A percentile compares a stretch with the other conserved stretches of the same genome.
phyloP scores from a whole-genome alignment of 2,797 vertebrate genomes.

The Acanthis flammea region DNA sequence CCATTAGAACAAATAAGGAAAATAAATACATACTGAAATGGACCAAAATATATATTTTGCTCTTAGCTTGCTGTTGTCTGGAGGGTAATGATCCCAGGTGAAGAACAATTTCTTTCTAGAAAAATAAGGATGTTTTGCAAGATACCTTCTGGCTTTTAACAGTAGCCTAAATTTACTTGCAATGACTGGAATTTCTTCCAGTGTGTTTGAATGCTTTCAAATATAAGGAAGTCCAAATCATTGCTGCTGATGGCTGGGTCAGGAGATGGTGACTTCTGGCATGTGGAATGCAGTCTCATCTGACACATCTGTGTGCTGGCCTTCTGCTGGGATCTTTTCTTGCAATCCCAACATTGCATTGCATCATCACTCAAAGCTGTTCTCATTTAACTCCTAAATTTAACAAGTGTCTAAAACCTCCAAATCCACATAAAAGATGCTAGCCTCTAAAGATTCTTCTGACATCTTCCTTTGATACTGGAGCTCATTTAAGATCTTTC shows the following conservation, averaged over 20 bases:
- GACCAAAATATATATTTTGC: neutral
- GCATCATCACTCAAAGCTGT: constrained; percentile 45
- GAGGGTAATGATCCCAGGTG: neutral
- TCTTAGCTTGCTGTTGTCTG: neutral
- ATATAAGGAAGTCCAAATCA: neutral
- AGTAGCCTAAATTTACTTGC: neutral
- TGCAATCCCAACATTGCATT: constrained; percentile 27
- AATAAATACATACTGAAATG: neutral
- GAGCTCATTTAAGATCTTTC: neutral
- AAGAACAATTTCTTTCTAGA: neutral
- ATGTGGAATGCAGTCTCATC: constrained; percentile 42
- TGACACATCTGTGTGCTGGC: constrained; percentile 44
- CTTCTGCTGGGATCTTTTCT: constrained; percentile 32
- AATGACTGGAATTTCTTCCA: neutral
- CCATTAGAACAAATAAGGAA: neutral
- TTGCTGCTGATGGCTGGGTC: neutral
- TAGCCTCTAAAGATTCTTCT: constrained; percentile 18
- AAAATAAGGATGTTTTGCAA: neutral
- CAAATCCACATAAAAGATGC: constrained; percentile 39
- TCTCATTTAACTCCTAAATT: constrained; percentile 36
- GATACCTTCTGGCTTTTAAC: neutral
- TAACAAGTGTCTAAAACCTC: constrained; percentile 32
- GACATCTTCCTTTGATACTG: constrained; percentile 25
- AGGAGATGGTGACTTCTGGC: constrained; percentile 27
- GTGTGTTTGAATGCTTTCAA: constrained; percentile 11